These are phyloP conservation scores for Macropis europaea DNA, from an alignment of 2,888 invertebrate genomes.

Conservation along the genomic window DNA sequence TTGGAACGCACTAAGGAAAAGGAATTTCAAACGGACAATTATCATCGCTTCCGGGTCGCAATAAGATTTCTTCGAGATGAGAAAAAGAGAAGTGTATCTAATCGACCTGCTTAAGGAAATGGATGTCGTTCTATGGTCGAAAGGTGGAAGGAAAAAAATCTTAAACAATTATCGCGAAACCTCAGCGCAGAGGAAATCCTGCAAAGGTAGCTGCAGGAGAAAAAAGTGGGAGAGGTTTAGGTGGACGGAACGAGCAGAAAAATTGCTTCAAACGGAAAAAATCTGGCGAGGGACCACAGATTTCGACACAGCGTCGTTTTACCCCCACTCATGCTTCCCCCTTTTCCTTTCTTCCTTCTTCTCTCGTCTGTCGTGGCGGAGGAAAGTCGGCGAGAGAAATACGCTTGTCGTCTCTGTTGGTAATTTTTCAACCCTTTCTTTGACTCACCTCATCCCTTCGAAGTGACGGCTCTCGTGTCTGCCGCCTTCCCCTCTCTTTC, in stretches of 20 bases:
- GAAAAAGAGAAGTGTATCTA: slow-evolving; percentile 54
- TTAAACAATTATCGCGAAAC: slow-evolving; percentile 66
- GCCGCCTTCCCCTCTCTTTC: slow-evolving; percentile 13
- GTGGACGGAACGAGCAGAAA: slow-evolving; percentile 53
- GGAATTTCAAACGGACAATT: slow-evolving; percentile 35
- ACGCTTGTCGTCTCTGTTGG: slow-evolving; percentile 54
- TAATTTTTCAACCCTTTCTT: slow-evolving; percentile 65
- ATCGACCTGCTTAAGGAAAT: slow-evolving; percentile 59
- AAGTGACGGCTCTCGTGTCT: slow-evolving; percentile 32
- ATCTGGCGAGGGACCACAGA: slow-evolving; percentile 46
- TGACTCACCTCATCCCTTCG: slow-evolving; percentile 49
- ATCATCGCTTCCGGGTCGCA: slow-evolving; percentile 15
- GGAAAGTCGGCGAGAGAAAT: slow-evolving; percentile 37
- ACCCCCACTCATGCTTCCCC: slow-evolving; percentile 6
- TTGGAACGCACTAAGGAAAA: slow-evolving; percentile 6
- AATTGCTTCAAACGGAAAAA: slow-evolving; percentile 66
- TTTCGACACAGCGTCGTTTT: slow-evolving; percentile 30
- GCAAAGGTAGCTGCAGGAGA: slow-evolving; percentile 10
- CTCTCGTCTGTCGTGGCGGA: slow-evolving; percentile 29
- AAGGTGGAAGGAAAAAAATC: slow-evolving; percentile 48
- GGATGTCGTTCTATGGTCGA: slow-evolving; percentile 21
- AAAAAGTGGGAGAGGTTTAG: slow-evolving; percentile 28
- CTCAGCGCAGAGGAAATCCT: slow-evolving; percentile 23
- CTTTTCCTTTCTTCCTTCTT: slow-evolving; percentile 11
- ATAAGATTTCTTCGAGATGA: background rate